phyloP scores from a whole-genome alignment of 2,797 vertebrate genomes.

The Gymnoscopelus microlampas region DNA sequence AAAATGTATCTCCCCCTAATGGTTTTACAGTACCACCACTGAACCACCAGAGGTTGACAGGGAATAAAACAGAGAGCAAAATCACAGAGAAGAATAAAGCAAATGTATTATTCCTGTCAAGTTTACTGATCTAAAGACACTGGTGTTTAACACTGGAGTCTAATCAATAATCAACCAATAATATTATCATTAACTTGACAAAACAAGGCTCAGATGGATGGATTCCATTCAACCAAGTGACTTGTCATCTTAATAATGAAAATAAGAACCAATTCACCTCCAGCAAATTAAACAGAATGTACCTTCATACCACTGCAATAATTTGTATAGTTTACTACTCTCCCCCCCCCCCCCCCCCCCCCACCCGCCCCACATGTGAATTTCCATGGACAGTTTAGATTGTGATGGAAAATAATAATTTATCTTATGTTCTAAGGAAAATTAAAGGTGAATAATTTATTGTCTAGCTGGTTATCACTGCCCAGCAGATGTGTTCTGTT shows the following conservation, averaged over 20 bases:
- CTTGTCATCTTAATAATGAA: no score
- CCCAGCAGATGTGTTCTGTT: slow-evolving; percentile 19
- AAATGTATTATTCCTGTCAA: background rate
- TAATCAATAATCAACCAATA: no score
- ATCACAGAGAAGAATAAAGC: no score
- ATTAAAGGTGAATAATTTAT: slow-evolving; percentile 10
- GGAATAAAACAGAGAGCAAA: slow-evolving; percentile 6
- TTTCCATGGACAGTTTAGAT: background rate
- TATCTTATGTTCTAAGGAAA: background rate
- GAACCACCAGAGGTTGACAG: slow-evolving; percentile 56
- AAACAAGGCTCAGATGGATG: no score
- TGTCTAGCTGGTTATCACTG: slow-evolving; percentile 31
- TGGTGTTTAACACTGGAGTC: no score
- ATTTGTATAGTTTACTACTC: background rate
- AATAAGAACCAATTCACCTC: no score
- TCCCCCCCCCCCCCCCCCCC: no score
- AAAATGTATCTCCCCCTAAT: no score
- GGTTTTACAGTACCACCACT: slow-evolving; percentile 25
- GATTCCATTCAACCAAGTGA: no score
- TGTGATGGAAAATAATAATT: background rate
- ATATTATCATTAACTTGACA: no score
- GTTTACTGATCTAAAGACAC: background rate
- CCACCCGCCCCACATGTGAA: background rate
- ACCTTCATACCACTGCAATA: background rate
- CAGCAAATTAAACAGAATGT: background rate